A percentile compares a stretch with the other conserved stretches of the same genome.
Evolutionary conservation across 2,113 vertebrate genomes (phyloP).

Genomic region (Maylandia zebra): DNA sequence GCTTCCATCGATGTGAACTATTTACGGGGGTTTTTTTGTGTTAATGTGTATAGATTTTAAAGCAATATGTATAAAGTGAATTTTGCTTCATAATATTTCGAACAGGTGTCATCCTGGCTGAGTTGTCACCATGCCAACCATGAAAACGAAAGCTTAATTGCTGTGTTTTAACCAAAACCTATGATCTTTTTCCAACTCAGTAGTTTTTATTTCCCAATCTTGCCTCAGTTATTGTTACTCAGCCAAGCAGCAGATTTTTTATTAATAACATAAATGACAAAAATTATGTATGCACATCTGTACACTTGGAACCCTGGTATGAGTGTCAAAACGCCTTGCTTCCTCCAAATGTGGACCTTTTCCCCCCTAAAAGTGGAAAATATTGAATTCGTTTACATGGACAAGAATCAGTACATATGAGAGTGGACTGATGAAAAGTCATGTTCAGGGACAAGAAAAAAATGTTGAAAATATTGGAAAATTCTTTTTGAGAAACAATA

Average conservation of each 20-base stretch:
- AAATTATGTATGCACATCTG: neutral
- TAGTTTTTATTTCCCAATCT: neutral
- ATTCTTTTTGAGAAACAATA: neutral
- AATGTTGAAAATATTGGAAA: neutral
- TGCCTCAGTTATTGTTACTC: neutral
- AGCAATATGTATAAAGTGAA: neutral
- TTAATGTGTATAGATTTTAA: neutral
- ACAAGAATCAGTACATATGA: neutral
- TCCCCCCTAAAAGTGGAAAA: neutral
- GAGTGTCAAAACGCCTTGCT: neutral
- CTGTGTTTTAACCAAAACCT: neutral
- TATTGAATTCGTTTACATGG: neutral
- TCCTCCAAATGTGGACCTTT: neutral
- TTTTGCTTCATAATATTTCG: neutral
- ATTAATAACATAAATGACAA: neutral
- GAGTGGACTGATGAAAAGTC: neutral
- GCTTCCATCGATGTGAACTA: neutral
- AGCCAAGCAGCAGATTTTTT: neutral
- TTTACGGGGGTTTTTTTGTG: rapidly evolving
- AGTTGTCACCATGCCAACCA: neutral
- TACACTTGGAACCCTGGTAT: neutral
- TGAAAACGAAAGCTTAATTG: neutral
- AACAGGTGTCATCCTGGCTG: neutral
- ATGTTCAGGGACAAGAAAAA: neutral
- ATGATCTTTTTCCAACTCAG: neutral